A percentile compares a stretch with the other conserved stretches of the same genome.
These are phyloP conservation scores for Hyposoter didymator DNA, from an alignment of 2,888 invertebrate genomes.

Conservation along the genomic window DNA sequence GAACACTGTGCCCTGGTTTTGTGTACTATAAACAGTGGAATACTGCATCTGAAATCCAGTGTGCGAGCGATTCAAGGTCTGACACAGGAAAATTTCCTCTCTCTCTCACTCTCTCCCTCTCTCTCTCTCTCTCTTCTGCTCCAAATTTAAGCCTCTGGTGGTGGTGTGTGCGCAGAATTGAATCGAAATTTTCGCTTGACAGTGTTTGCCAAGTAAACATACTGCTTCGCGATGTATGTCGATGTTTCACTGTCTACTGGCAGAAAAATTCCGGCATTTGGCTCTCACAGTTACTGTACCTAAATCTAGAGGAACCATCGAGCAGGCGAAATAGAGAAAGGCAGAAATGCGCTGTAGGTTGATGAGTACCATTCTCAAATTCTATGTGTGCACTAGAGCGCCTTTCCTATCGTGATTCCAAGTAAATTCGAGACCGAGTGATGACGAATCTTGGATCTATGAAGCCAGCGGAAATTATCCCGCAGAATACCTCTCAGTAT, in stretches of 20 bases:
- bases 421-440: constrained; percentile 67
- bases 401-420: constrained; percentile 41
- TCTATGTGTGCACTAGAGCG: constrained; percentile 16
- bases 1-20: constrained; percentile 2
- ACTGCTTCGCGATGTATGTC: constrained; percentile 72
- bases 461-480: constrained; percentile 22
- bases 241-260: constrained; percentile 34
- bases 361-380: constrained; percentile 66
- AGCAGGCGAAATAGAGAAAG: neutral
- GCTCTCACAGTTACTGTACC: neutral
- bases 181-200: constrained; percentile 78
- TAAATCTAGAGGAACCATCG: neutral
- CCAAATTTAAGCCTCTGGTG: constrained; percentile 11
- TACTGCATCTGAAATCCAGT: constrained; percentile 24
- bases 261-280: constrained; percentile 37
- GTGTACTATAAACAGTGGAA: constrained; percentile 20
- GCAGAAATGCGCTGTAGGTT: constrained; percentile 40
- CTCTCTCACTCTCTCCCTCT: neutral
- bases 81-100: constrained; percentile 16
- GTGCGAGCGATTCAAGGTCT: constrained; percentile 41
- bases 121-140: neutral
- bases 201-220: constrained; percentile 78
- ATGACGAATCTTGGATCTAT: constrained; percentile 73
- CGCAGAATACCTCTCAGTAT: neutral
- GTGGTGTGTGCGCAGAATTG: constrained; percentile 72